phyloP scores from a whole-genome alignment of 2,113 vertebrate species.

The Neotoma lepida region DNA sequence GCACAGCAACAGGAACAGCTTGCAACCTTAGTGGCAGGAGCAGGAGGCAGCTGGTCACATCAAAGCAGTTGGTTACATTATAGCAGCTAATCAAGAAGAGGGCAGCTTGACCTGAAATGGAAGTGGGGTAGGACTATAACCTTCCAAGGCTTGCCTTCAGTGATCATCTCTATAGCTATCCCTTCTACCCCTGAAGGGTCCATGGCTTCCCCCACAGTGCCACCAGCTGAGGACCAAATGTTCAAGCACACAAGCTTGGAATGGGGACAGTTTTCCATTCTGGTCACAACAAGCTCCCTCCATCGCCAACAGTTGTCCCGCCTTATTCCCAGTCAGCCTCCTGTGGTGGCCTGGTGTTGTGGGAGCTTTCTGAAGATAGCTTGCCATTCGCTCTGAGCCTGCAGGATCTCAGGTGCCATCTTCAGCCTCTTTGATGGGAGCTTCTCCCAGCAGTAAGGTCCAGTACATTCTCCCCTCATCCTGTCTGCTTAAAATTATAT shows the following conservation, averaged over 20 bases:
- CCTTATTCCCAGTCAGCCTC: background rate
- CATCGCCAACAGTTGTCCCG: background rate
- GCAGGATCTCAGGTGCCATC: background rate
- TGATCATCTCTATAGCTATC: background rate
- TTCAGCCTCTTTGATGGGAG: background rate
- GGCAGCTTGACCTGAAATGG: background rate
- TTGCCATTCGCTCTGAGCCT: background rate
- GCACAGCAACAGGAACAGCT: background rate
- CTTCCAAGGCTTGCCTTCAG: background rate
- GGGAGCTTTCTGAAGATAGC: background rate
- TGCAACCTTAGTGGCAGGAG: background rate
- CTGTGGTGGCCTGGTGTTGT: rapidly evolving
- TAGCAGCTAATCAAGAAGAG: background rate
- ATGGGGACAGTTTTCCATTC: background rate
- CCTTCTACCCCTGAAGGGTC: background rate
- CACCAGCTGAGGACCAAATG: background rate
- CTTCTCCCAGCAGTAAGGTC: too few relatives aligned
- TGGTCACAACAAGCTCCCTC: background rate
- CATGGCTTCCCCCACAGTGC: background rate
- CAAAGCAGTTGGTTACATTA: background rate
- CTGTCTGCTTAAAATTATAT: background rate
- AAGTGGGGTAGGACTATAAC: background rate
- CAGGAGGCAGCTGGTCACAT: background rate
- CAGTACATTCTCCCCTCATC: background rate
- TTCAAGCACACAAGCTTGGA: background rate